Evolutionary conservation across 2,888 invertebrate genomes (phyloP).

Genomic region (Marasmarcha lunaedactyla): DNA sequence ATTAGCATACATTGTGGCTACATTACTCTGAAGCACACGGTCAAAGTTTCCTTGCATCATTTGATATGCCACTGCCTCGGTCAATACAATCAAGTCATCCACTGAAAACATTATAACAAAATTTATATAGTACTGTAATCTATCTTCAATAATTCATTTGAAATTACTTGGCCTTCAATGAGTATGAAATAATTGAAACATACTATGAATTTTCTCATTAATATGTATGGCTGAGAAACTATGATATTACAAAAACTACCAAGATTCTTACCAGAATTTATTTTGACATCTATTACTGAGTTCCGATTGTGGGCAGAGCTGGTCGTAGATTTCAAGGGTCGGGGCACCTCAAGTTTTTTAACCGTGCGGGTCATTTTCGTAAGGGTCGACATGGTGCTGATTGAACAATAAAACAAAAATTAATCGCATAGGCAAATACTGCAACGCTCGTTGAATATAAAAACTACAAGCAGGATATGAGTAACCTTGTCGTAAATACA

Average conservation of each 20-base stretch:
- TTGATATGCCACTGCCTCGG: slow-evolving; percentile 83
- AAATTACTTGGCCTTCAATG: too few species aligned
- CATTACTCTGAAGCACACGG: slow-evolving; percentile 77
- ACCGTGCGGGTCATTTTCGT: slow-evolving; percentile 77
- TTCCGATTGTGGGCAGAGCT: slow-evolving; percentile 66
- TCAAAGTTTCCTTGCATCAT: slow-evolving; percentile 82
- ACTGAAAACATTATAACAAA: slow-evolving; percentile 73
- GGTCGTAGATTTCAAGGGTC: slow-evolving; percentile 76
- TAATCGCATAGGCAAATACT: background rate
- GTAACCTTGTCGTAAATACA: slow-evolving; percentile 51
- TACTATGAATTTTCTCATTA: background rate
- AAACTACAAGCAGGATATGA: slow-evolving; percentile 26
- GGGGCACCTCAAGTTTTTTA: slow-evolving; percentile 81
- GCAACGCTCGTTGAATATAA: too few species aligned
- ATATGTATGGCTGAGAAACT: background rate
- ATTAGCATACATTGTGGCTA: slow-evolving; percentile 83
- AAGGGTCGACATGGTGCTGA: slow-evolving; percentile 68
- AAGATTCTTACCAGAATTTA: slow-evolving; percentile 57
- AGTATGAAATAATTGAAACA: too few species aligned
- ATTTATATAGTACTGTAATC: slow-evolving; percentile 3
- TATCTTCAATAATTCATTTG: too few species aligned
- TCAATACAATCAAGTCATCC: slow-evolving; percentile 84
- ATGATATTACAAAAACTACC: too few species aligned
- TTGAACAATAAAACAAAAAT: slow-evolving; percentile 22
- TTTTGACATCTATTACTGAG: slow-evolving; percentile 63